Evolutionary conservation across 2,888 invertebrate species (phyloP).

Genomic region (Drosophila meridionalis): DNA sequence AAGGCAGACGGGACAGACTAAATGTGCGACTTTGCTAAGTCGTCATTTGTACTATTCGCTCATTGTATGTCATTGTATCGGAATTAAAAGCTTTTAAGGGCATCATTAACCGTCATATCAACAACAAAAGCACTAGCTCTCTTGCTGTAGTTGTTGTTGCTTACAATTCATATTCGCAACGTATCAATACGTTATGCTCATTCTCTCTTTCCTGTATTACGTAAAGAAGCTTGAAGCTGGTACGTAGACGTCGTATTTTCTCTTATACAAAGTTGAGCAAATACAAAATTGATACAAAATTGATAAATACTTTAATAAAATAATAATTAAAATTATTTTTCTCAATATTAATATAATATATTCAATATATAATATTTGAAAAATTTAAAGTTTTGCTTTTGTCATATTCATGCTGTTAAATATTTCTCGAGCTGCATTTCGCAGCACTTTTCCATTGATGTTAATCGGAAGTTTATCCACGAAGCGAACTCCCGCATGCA

Average conservation of each 20-base stretch:
- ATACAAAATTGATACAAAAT: too few species aligned
- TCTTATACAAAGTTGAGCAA: neutral
- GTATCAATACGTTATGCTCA: neutral
- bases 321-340: neutral
- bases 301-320: neutral
- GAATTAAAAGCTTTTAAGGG: neutral
- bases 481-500: conserved; percentile 73
- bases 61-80: neutral
- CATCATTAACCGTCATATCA: neutral
- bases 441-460: conserved; percentile 59
- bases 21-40: too few species aligned
- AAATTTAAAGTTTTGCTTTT: conserved; percentile 28
- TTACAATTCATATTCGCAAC: too few species aligned
- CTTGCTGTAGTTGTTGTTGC: neutral
- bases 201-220: neutral
- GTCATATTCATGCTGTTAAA: conserved; percentile 10
- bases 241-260: neutral
- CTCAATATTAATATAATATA: too few species aligned
- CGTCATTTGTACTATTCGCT: neutral
- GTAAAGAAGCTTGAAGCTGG: neutral
- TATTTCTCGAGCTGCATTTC: conserved; percentile 52
- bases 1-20: too few species aligned
- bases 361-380: too few species aligned
- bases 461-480: conserved; percentile 66
- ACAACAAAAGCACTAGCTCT: neutral